Evolutionary conservation across 2,113 vertebrate species (phyloP).

Genomic region (Tylochromis polylepis): DNA sequence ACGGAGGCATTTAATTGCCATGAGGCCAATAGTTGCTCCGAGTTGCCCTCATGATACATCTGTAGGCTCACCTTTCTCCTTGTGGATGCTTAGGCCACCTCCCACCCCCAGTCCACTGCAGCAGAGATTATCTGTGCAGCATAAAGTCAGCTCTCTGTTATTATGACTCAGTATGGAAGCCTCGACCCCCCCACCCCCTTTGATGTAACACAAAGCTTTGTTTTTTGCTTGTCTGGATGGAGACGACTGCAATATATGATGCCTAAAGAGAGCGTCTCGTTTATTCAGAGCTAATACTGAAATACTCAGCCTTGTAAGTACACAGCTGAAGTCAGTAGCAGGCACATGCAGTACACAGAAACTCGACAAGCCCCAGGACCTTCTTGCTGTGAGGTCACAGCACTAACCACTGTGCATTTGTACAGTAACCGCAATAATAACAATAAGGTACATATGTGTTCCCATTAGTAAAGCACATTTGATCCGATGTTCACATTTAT

Average conservation of each 20-base stretch:
- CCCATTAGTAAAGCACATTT: neutral
- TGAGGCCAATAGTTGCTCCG: slow-evolving; percentile 38
- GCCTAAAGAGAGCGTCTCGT: neutral
- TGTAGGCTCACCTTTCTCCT: slow-evolving; percentile 55
- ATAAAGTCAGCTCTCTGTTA: slow-evolving; percentile 9
- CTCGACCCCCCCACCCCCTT: neutral
- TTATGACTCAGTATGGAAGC: neutral
- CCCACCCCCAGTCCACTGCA: slow-evolving; percentile 10
- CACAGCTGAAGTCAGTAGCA: neutral
- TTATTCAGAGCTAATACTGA: neutral
- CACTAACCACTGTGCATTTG: too few relatives aligned
- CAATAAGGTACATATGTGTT: too few relatives aligned
- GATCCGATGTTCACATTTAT: neutral
- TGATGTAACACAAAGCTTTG: neutral
- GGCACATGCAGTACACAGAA: too few relatives aligned
- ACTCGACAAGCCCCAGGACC: too few relatives aligned
- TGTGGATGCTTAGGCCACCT: neutral
- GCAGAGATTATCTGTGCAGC: neutral
- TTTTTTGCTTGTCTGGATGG: neutral
- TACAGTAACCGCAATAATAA: too few relatives aligned
- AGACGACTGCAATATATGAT: neutral
- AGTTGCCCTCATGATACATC: slow-evolving; percentile 39
- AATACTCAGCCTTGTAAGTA: neutral
- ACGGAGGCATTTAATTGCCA: slow-evolving; percentile 56
- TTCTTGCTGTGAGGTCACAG: too few relatives aligned